These are phyloP conservation scores for Drosophila testacea DNA, from an alignment of 2,888 invertebrate species.

Conservation along the genomic window DNA sequence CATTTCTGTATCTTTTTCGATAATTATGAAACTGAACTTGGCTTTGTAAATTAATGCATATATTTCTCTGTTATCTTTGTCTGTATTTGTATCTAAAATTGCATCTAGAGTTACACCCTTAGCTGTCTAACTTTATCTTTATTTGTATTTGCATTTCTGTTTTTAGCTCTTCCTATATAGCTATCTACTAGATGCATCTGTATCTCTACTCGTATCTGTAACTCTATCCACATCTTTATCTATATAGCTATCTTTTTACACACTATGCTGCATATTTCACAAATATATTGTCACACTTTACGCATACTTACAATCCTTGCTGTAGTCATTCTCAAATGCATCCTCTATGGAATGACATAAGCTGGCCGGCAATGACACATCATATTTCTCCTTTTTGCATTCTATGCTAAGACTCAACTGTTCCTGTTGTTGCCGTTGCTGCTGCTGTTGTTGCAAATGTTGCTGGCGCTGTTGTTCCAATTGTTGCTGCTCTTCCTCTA, in stretches of 20 bases:
- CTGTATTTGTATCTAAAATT: too few species aligned
- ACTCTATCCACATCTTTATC: not conserved
- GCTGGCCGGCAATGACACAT: conserved; percentile 68
- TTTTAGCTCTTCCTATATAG: too few species aligned
- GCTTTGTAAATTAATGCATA: too few species aligned
- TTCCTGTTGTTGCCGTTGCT: conserved; percentile 70
- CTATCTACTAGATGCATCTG: not conserved
- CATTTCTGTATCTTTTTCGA: too few species aligned
- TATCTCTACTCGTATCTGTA: not conserved
- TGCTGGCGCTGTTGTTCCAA: conserved; percentile 54
- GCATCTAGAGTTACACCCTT: too few species aligned
- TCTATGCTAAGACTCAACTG: conserved; percentile 79
- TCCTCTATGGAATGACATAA: conserved; percentile 84
- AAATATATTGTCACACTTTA: not conserved
- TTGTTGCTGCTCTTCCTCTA: conserved; percentile 61
- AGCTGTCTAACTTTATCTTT: too few species aligned
- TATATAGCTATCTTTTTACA: not conserved
- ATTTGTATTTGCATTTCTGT: too few species aligned
- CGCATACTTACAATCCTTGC: conserved; percentile 84
- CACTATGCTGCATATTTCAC: conserved; percentile 30
- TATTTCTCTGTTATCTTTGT: too few species aligned
- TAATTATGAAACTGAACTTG: too few species aligned
- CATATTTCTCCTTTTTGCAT: conserved; percentile 83
- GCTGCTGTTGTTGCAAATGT: conserved; percentile 70
- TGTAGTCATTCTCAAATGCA: conserved; percentile 83